Evolutionary conservation across 2,797 vertebrate species (phyloP).

Genomic region (Enoplosus armatus): DNA sequence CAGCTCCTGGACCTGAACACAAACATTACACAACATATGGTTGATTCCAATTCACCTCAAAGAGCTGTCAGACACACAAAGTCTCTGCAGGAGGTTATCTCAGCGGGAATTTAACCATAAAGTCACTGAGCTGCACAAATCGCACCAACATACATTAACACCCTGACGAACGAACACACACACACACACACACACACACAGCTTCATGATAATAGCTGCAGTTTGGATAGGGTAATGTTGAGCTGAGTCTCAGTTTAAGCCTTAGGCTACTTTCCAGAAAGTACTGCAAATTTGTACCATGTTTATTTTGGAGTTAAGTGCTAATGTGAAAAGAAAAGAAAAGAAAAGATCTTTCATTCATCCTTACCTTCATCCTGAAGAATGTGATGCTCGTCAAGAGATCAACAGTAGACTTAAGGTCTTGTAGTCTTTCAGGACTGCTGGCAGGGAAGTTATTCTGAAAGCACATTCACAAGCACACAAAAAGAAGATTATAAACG

Average conservation of each 20-base stretch:
- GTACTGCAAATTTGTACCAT: conserved; percentile 7
- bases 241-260: conserved; percentile 47
- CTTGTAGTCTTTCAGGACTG: conserved; percentile 96
- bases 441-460: conserved; percentile 99
- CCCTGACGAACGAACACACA: conserved; percentile 10
- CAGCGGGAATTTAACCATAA: conserved; percentile 33
- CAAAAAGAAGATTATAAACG: neutral
- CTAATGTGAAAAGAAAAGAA: conserved; percentile 1
- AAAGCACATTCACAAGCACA: conserved; percentile 37
- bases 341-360: neutral
- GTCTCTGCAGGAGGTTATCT: conserved; percentile 27
- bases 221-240: conserved; percentile 65
- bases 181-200: conserved; percentile 12
- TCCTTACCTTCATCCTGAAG: conserved; percentile 96
- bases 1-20: conserved; percentile 93
- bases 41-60: conserved; percentile 30
- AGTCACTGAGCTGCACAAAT: conserved; percentile 42
- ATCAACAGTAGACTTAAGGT: conserved; percentile 98
- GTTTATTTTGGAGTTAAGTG: conserved; percentile 22
- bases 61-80: conserved; percentile 36
- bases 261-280: conserved; percentile 45
- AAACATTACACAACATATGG: conserved; percentile 48
- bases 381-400: conserved; percentile 99
- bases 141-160: conserved; percentile 9
- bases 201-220: conserved; percentile 33